These are phyloP conservation scores for Diarsia dahlii DNA, from an alignment of 2,888 invertebrate genomes.

Conservation along the genomic window DNA sequence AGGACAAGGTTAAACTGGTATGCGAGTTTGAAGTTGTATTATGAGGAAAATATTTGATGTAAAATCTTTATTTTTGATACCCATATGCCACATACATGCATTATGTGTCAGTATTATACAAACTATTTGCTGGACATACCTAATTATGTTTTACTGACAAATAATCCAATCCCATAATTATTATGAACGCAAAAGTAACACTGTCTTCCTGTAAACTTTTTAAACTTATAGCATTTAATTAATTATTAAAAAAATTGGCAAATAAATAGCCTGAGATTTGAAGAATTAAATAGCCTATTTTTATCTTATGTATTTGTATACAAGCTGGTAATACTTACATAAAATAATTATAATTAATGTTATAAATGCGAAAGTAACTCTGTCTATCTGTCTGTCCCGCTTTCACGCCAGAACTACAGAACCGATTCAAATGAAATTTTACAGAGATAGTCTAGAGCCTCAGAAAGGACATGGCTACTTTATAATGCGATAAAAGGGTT, in stretches of 20 bases:
- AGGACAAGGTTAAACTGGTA: constrained; percentile 14
- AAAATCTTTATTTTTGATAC: background rate
- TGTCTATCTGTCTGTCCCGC: no score
- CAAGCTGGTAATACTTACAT: background rate
- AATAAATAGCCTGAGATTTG: background rate
- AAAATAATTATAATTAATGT: no score
- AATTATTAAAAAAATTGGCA: background rate
- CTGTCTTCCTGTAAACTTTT: background rate
- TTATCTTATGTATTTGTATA: background rate
- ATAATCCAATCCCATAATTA: background rate
- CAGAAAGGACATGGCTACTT: no score
- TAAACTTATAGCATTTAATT: background rate
- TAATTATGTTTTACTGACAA: background rate
- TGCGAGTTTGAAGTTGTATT: background rate
- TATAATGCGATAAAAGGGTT: no score
- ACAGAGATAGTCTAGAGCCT: no score
- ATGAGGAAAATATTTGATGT: background rate
- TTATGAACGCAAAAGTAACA: background rate
- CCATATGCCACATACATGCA: background rate
- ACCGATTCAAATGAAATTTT: no score
- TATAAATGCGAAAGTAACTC: no score
- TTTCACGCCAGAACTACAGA: no score
- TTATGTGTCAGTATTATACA: background rate
- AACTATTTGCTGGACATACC: background rate
- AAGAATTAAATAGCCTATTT: background rate